Evolutionary conservation across 2,888 invertebrate species (phyloP).

Genomic region (Heteropelma amictum): DNA sequence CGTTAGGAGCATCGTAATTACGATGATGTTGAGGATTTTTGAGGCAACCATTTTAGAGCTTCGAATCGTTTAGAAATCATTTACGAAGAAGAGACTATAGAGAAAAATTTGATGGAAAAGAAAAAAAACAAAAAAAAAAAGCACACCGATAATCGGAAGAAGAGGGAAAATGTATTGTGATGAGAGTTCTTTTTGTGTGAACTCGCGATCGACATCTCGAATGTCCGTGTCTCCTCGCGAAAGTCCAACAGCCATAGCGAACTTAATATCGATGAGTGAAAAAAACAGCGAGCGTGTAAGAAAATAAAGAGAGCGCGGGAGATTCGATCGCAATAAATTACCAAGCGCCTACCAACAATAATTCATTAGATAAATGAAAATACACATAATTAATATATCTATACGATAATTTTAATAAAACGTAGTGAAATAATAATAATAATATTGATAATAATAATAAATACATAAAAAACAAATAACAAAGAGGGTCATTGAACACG

Average conservation of each 20-base stretch:
- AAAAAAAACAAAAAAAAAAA: conserved; percentile 36
- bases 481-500: conserved; percentile 40
- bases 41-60: conserved; percentile 39
- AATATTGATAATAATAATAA: conserved; percentile 1
- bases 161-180: conserved; percentile 56
- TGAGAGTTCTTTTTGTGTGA: conserved; percentile 51
- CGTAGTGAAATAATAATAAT: conserved; percentile 20
- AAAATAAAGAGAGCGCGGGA: conserved; percentile 5
- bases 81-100: conserved; percentile 22
- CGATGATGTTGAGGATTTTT: conserved; percentile 23
- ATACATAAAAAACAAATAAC: not conserved
- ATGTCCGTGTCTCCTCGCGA: not conserved
- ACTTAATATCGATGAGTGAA: conserved; percentile 29
- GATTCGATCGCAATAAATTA: conserved; percentile 55
- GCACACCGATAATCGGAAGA: too few relatives aligned
- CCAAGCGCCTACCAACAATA: conserved; percentile 57
- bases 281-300: not conserved
- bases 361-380: conserved; percentile 50
- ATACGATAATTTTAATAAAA: conserved; percentile 40
- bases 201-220: conserved; percentile 55
- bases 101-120: conserved; percentile 20
- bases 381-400: conserved; percentile 37
- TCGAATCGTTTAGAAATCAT: conserved; percentile 45
- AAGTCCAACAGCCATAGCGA: conserved; percentile 15
- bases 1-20: conserved; percentile 31